Conservation (phyloP, 1,140 invertebrate genomes). For the Trypoxylus dichotomus region DNA sequence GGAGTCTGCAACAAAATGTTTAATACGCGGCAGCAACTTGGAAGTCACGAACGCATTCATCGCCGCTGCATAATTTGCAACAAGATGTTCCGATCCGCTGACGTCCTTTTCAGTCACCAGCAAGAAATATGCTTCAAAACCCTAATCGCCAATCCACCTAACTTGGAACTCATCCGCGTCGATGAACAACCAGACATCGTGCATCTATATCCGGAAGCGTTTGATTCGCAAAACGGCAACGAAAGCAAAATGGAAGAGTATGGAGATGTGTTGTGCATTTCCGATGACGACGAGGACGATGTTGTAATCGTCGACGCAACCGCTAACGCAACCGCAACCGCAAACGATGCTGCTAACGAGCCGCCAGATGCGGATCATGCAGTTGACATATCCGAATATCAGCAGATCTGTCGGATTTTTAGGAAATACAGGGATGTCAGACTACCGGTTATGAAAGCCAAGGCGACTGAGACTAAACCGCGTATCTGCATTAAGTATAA, state of each 20-base stretch:
- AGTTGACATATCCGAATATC: background rate
- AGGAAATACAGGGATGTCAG: background rate
- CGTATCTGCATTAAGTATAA: background rate
- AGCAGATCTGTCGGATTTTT: background rate
- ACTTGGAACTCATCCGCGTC: background rate
- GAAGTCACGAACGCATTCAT: background rate
- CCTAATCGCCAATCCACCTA: background rate
- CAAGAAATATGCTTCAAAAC: background rate
- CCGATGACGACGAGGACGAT: background rate
- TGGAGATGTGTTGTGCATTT: background rate
- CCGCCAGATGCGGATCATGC: background rate
- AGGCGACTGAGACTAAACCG: background rate
- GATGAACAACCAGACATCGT: background rate
- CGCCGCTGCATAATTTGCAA: background rate
- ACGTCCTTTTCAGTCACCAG: background rate
- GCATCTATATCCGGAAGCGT: background rate
- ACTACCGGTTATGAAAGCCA: background rate
- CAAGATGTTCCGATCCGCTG: background rate
- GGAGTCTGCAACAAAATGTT: constrained; percentile 13
- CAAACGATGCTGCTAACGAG: background rate
- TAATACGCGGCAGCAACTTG: background rate
- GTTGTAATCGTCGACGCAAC: background rate
- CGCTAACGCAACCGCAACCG: background rate
- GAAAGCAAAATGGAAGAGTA: no score
- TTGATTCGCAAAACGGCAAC: background rate